phyloP scores from a whole-genome alignment of 1,140 invertebrate species.

The Neodiprion pinetum region DNA sequence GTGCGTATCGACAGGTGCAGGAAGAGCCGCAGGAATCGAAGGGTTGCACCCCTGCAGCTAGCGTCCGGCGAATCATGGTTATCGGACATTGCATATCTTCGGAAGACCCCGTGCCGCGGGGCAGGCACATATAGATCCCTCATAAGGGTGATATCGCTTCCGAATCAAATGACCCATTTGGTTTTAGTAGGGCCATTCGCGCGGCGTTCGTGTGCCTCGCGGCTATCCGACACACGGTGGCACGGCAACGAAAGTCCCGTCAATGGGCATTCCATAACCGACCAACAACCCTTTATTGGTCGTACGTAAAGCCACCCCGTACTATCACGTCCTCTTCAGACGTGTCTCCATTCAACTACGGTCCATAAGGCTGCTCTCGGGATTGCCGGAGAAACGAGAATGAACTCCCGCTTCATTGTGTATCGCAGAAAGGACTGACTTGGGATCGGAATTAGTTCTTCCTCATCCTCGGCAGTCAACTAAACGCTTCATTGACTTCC shows the following conservation, averaged over 20 bases:
- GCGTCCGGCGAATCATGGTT: conserved; percentile 26
- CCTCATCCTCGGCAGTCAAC: too few relatives aligned
- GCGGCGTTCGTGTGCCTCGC: conserved; percentile 53
- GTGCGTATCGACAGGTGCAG: too few relatives aligned
- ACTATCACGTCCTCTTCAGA: neutral
- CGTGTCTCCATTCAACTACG: conserved; percentile 2
- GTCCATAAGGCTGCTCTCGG: neutral
- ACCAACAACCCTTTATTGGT: conserved; percentile 29
- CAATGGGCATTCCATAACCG: conserved; percentile 42
- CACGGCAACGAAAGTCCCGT: conserved; percentile 45
- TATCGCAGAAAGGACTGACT: too few relatives aligned
- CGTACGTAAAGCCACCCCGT: neutral
- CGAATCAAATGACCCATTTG: conserved; percentile 62
- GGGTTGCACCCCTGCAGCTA: conserved; percentile 11
- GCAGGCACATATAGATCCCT: conserved; percentile 51
- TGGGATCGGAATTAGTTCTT: too few relatives aligned
- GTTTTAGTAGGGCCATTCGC: conserved; percentile 58
- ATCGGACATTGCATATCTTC: conserved; percentile 55
- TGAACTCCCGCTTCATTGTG: too few relatives aligned
- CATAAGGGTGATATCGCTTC: conserved; percentile 59
- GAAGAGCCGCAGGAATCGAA: conserved; percentile 14
- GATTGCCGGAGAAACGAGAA: too few relatives aligned
- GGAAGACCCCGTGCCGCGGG: conserved; percentile 44
- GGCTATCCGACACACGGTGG: conserved; percentile 38
- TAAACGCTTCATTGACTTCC: too few relatives aligned